Evolutionary conservation across 2,888 invertebrate genomes (phyloP).

Genomic region (Ferrisia virgata): DNA sequence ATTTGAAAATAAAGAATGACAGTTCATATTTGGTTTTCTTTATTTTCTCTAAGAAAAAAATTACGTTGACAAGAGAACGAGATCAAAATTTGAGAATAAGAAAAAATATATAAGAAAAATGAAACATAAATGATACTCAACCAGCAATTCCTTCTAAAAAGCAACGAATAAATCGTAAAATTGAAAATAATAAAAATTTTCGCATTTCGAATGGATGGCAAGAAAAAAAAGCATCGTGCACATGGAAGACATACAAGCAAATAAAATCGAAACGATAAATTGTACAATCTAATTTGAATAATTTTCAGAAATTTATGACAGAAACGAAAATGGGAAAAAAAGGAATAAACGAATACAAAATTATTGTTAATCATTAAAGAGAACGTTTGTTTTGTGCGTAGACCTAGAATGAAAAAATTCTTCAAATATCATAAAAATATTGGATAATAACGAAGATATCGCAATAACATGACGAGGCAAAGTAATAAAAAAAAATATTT

Average conservation of each 20-base stretch:
- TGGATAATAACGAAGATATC: not conserved
- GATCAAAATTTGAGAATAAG: too few species aligned
- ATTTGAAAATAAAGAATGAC: too few species aligned
- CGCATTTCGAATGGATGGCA: not conserved
- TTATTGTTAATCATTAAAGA: not conserved
- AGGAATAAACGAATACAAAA: not conserved
- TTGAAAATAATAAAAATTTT: not conserved
- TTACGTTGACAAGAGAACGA: too few species aligned
- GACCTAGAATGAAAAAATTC: not conserved
- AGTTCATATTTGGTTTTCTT: too few species aligned
- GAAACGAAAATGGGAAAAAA: slow-evolving; percentile 2
- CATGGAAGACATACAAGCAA: not conserved
- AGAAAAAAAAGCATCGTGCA: slow-evolving; percentile 5
- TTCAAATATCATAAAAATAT: not conserved
- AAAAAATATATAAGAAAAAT: not conserved
- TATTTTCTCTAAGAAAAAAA: too few species aligned
- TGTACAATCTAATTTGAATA: not conserved
- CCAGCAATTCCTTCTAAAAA: slow-evolving; percentile 19
- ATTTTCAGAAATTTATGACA: not conserved
- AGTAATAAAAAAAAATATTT: not conserved
- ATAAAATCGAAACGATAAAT: not conserved
- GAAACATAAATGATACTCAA: slow-evolving; percentile 30
- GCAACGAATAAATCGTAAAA: not conserved
- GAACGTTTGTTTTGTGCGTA: not conserved
- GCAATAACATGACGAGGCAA: not conserved